A percentile compares a stretch with the other conserved stretches of the same genome.
Conservation (phyloP, 2,113 vertebrate species). For the Dermatemys mawii region DNA sequence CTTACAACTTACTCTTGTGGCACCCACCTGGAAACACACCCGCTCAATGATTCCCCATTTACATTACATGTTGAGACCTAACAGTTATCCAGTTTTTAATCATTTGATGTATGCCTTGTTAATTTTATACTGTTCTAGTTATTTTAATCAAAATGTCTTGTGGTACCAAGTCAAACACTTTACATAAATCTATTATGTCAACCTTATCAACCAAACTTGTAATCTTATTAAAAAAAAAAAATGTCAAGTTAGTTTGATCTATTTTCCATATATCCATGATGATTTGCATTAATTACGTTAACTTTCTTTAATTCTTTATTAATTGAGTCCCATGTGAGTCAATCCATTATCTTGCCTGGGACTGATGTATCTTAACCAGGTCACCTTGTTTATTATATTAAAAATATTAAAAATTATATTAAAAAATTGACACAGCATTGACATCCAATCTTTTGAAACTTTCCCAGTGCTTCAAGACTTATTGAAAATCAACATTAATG, state of each 20-base stretch:
- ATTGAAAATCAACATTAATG: neutral
- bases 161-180: no score
- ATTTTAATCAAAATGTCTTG: no score
- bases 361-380: neutral
- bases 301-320: neutral
- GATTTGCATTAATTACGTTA: no score
- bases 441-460: neutral
- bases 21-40: no score
- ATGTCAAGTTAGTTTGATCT: no score
- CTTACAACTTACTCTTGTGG: no score
- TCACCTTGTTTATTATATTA: neutral
- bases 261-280: no score
- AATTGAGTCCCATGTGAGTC: neutral
- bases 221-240: neutral
- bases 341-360: neutral
- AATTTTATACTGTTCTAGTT: no score
- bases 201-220: neutral
- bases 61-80: no score
- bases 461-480: neutral
- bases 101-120: no score
- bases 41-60: no score
- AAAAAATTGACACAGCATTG: neutral
- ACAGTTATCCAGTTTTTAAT: no score
- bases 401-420: neutral
- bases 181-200: neutral